Evolutionary conservation across 2,113 vertebrate species (phyloP).

Genomic region (Falco punctatus): DNA sequence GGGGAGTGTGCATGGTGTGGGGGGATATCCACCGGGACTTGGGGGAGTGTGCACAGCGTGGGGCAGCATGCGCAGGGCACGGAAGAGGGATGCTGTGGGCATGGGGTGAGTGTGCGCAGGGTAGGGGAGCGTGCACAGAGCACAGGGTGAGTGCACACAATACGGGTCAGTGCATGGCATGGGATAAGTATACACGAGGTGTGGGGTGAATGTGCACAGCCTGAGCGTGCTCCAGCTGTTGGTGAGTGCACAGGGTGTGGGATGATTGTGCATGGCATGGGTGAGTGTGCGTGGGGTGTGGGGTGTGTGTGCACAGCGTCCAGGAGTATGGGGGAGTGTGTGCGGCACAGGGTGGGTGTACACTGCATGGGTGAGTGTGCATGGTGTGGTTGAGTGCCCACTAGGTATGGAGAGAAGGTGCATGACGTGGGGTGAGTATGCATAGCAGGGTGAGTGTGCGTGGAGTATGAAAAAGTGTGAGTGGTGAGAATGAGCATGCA

Average conservation of each 20-base stretch:
- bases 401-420: not conserved
- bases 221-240: not conserved
- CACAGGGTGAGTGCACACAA: not conserved
- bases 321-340: too few species aligned
- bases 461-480: not conserved
- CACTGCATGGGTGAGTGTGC: not conserved
- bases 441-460: not conserved
- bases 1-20: not conserved
- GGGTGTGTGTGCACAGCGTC: not conserved
- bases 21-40: accelerated
- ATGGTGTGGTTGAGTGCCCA: too few species aligned
- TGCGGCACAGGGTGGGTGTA: accelerated
- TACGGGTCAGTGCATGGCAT: accelerated
- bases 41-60: too few species aligned
- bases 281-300: not conserved
- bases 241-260: not conserved
- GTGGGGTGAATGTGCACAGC: not conserved
- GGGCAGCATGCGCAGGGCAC: not conserved
- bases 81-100: not conserved
- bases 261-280: not conserved
- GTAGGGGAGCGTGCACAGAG: not conserved
- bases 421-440: too few species aligned
- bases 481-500: not conserved
- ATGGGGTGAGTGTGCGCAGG: not conserved
- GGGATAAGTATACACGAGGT: not conserved